A percentile compares a stretch with the other conserved stretches of the same genome.
phyloP scores from a whole-genome alignment of 1,140 invertebrate genomes.

The Polypedilum pembai region DNA sequence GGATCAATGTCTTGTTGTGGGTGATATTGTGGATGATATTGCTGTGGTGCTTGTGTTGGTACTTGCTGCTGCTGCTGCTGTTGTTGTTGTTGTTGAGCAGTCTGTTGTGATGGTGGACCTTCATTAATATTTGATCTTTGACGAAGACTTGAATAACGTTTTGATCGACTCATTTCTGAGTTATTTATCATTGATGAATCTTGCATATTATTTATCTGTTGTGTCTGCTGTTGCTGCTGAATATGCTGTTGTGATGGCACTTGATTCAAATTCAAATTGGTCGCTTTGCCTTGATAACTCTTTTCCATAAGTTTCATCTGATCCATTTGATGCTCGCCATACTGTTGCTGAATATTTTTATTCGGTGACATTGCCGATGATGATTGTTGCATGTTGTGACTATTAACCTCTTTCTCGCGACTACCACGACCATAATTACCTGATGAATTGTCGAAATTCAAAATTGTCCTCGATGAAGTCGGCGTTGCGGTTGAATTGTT shows the following conservation, averaged over 20 bases:
- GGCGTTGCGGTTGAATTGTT: not conserved
- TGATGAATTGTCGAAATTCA: slow-evolving; percentile 11
- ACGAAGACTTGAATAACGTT: slow-evolving; percentile 66
- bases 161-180: slow-evolving; percentile 51
- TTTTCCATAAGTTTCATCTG: slow-evolving; percentile 20
- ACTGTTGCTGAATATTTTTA: not conserved
- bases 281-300: slow-evolving; percentile 31
- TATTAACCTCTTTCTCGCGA: slow-evolving; percentile 15
- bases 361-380: not conserved
- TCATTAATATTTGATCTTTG: slow-evolving; percentile 53
- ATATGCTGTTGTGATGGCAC: slow-evolving; percentile 34
- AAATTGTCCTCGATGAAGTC: not conserved
- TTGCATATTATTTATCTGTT: slow-evolving; percentile 32
- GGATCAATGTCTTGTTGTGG: slow-evolving; percentile 36
- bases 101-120: slow-evolving; percentile 40
- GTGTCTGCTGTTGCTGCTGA: slow-evolving; percentile 37
- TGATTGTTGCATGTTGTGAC: not conserved
- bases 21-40: slow-evolving; percentile 40
- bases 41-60: slow-evolving; percentile 34
- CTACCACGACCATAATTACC: not conserved
- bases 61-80: slow-evolving; percentile 37
- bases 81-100: slow-evolving; percentile 32
- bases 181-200: slow-evolving; percentile 24
- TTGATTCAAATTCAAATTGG: slow-evolving; percentile 33
- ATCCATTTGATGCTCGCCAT: slow-evolving; percentile 16